Base-by-base conservation (phyloP, 2,113 vertebrate genomes). In the Copsychus sechellarum region DNA sequence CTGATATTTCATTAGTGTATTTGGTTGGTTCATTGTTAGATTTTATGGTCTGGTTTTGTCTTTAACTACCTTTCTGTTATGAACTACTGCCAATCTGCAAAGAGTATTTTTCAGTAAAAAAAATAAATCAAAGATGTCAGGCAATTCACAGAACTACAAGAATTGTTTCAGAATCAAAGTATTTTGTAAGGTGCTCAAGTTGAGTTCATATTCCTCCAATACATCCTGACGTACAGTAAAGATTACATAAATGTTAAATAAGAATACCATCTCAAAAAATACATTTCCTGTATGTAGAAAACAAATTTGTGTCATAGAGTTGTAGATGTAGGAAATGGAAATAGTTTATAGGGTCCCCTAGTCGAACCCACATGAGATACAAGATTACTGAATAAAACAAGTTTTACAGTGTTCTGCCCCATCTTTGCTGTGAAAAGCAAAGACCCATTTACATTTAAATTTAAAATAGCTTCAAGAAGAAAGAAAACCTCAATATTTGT, bases 191-290 rank as follows among this genome's bases (percentile, higher is more conserved):
- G 56, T 61, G 28, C 33, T 36, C 40, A 81, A 80, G 42, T 54
- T 65, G 76, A 90, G 72, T 83, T 58, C 90, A 61, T 47, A 86
- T 33, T 93, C 42, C 80, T 88, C 15, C 90, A 82, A 50, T 91
- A 85, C 33, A 61, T 54, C 58, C 40, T 67, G 64, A 73, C 56
- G 12, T 87, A 92, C 51, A 72, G 48, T 31, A 50, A 38, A 38
- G 88, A 94, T 92, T 92, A 69, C 36, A 65, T 74, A 40, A 72
- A 88, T 81, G 33, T 81, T 87, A 95, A 93, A 88, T 71, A 93
- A 85, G 62, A 92, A 94, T 78, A 34, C 79, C 36, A 25, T 82
- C 81, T 86, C n/a, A 60, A 92, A 92, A 95, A 94, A 58, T 74
- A 29, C 67, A 78, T 88, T 95, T 40, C 60, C 40, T 90, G 90